Base-by-base conservation (phyloP, 2,888 invertebrate species). In the Heliconius hortense region DNA sequence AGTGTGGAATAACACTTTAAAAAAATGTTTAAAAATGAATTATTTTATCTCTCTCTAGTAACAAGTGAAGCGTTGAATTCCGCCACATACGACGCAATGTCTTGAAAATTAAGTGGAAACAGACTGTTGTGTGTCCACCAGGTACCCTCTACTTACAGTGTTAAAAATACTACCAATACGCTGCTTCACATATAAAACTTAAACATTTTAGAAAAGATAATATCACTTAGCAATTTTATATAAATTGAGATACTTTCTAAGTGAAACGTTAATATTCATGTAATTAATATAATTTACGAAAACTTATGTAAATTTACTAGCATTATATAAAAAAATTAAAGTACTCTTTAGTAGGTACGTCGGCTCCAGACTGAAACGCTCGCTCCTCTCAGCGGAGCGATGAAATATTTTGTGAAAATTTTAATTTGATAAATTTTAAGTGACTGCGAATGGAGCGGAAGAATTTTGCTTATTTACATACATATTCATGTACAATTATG, bases 371-470 rank as follows among this genome's bases (percentile, higher is more conserved):
- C 62, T 28, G 28, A 18, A 62, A 62, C 62, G 28, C 62, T 26
- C 62, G 28, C 28, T 62, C 15, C 43, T 15, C 13, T 43, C 62
- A 62, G 15, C 15, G 26, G 28, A 62, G 18, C 62, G 62, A 28
- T 28, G 60, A 62, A 28, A 11, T 60, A 15, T 60, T 59, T 60
- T 60, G 60, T 26, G 60, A 60, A 60, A 60, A 35, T 60, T 60
- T 62, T 28, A 62, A 62, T 62, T 62, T 62, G 28, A 28, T 62
- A 15, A 28, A 28, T 15, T 62, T 4, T 28, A 62, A 62, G 62
- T 62, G 43, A 4, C 53, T n/a, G 2, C 10, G 21, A 35, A 63
- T 35, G 21, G 11, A 35, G 63, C 35, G 63, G 31, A 63, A 11
- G 3, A 63, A 63, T 35, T 35, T 35, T 63, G 31, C 28, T 21